Percentiles rank a stretch among this genome's conserved stretches.
These are phyloP conservation scores for Dinoponera quadriceps DNA, from an alignment of 1,140 invertebrate species.

Conservation along the genomic window DNA sequence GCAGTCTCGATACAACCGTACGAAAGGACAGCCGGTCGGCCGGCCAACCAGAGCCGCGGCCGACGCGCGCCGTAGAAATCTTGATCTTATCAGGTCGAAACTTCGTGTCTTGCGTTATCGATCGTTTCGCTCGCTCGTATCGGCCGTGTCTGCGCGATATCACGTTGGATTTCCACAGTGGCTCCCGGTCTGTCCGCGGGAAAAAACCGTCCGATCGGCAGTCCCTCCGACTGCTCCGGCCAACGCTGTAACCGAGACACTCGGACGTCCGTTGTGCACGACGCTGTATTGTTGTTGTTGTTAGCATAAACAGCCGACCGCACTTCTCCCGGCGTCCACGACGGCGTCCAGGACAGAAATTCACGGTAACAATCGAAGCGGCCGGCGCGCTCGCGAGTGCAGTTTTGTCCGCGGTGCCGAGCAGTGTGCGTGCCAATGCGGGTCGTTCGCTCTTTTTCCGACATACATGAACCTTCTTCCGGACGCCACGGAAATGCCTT, in stretches of 20 bases:
- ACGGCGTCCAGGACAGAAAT: not conserved
- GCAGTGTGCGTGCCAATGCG: not conserved
- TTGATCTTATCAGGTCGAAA: conserved; percentile 54
- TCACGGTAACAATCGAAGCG: not conserved
- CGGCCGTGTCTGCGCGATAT: conserved; percentile 9
- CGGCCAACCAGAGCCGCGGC: not conserved
- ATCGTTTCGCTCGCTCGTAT: conserved; percentile 34
- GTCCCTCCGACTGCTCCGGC: too few relatives aligned
- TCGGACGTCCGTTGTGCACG: not conserved
- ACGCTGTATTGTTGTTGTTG: not conserved
- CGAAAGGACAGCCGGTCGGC: conserved; percentile 4
- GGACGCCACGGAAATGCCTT: not conserved
- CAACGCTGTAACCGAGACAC: too few relatives aligned
- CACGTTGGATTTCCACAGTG: conserved; percentile 47
- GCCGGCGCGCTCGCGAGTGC: not conserved
- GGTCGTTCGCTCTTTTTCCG: not conserved
- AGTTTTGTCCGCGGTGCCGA: conserved; percentile 18
- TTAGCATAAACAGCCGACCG: not conserved
- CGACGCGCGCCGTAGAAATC: conserved; percentile 20
- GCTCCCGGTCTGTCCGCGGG: conserved; percentile 23
- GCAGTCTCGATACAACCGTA: conserved; percentile 33
- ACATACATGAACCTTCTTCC: conserved; percentile 18
- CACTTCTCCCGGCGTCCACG: not conserved
- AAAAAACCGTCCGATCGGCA: conserved; percentile 22
- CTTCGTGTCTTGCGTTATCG: conserved; percentile 54